Percentiles rank a stretch among this genome's conserved stretches.
phyloP scores from a whole-genome alignment of 2,797 vertebrate genomes.

The Rhinella marina region DNA sequence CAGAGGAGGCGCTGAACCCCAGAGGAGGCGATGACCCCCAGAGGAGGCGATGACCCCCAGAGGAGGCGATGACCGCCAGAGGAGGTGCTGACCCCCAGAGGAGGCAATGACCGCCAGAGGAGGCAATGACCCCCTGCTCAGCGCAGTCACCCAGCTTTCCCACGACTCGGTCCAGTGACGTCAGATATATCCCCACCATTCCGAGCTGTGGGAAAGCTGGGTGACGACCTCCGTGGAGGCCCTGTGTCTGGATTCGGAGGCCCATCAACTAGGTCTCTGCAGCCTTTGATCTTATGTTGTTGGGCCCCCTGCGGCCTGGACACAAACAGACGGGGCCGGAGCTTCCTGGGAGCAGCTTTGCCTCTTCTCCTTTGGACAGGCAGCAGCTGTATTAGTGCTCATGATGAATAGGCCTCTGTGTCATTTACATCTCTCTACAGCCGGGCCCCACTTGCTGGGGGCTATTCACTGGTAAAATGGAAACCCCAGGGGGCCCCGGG shows the following conservation, averaged over 20 bases:
- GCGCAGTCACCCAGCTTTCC: too few species aligned
- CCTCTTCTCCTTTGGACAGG: not conserved
- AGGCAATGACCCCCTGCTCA: too few species aligned
- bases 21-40: too few species aligned
- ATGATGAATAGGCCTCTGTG: constrained; percentile 35
- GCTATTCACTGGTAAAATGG: not conserved
- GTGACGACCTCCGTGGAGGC: not conserved
- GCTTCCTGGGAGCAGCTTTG: not conserved
- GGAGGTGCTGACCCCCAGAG: too few species aligned
- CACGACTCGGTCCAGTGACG: too few species aligned
- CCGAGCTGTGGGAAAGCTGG: too few species aligned
- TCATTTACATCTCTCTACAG: constrained; percentile 36
- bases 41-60: too few species aligned
- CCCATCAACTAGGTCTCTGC: not conserved
- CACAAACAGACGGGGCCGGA: constrained; percentile 22
- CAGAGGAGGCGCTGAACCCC: too few species aligned
- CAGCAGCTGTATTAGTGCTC: constrained; percentile 43
- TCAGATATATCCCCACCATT: too few species aligned
- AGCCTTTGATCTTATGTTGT: constrained; percentile 28
- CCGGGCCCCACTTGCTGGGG: not conserved
- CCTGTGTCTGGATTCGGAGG: not conserved
- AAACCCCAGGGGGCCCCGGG: not conserved
- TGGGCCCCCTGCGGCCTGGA: constrained; percentile 25
- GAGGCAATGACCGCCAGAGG: too few species aligned
- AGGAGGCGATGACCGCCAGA: too few species aligned